Evolutionary conservation across 2,113 vertebrate genomes (phyloP), one percentile per base, ranked within the genome.

Genomic region (Cyphomyrus plagiostoma): DNA sequence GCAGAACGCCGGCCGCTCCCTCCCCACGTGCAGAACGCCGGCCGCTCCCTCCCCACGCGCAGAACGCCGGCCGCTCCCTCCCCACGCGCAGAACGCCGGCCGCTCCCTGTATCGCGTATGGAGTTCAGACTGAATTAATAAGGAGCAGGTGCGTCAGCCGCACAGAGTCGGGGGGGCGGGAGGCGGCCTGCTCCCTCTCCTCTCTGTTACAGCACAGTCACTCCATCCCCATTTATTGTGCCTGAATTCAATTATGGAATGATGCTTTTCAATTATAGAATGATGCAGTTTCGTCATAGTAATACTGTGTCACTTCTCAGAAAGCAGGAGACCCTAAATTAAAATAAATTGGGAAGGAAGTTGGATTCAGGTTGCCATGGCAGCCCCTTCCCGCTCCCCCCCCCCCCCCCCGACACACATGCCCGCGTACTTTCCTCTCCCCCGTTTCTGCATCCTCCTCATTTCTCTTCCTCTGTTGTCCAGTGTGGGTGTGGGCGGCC

Each of bases 301-400:
- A 19, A 9, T 45, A 17, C 39, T 46, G 21, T 88, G 53, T 39
- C 35, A 39, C 3, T 48, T 84, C 82, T 88, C 77, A 89, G 52
- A 89, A 53, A 85, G 23, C 30, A 74, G 52, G 74, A 48, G 88
- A 85, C 45, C 39, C 89, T 89, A 89, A 89, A 85, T 89, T 89
- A 50, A 86, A 87, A 89, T 74, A 45, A 56, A 89, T 42, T 62
- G 58, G 89, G 62, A 89, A 89, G 89, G 89, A 89, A 89, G 89
- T 86, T 70, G 45, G 58, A 89, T 50, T 52, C n/a, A 26, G 46
- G 89, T 89, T 89, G 53, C 89, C 62, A 89, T 89, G 89, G 66
- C 56, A 87, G 66, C 89, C 62, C 45, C 84, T 89, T 89, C 82
- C 84, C 87, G 89, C 70, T 56, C 84, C 84, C 35, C 58, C 42